Base-by-base conservation (phyloP, 2,888 invertebrate species). In the Rhagonycha fulva region DNA sequence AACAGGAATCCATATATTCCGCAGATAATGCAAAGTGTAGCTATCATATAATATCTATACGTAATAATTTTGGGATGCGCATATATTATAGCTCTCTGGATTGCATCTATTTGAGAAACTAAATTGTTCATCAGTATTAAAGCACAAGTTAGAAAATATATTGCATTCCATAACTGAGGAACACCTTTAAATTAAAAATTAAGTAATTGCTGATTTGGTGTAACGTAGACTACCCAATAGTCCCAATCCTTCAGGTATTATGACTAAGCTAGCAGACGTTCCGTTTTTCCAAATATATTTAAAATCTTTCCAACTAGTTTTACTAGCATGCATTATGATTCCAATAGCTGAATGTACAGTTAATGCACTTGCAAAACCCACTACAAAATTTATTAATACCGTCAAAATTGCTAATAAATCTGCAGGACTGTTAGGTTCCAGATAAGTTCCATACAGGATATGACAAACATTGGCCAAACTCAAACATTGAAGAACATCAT, bases 361-460 rank as follows among this genome's bases (percentile, higher is more conserved):
- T n/a, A 75, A n/a, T 10, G 68, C 30, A 9, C 68, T 63, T 10
- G 74, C 10, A 7, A 76, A 60, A 12, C 69, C 19, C 7, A 47
- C 9, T 9, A 75, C 0, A 63, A 79, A 77, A 14, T 79, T 70
- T 28, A 77, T 11, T 3, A 78, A n/a, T 23, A 77, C 73, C 7
- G 61, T 26, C 4, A 76, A 26, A 23, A 82, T 68, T n/a, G 81
- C 70, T 14, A 80, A 62, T 1, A 81, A 28, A 19, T 78, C 82
- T 24, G 79, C 68, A 28, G 77, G 14, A 9, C 71, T 71, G 1
- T 63, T 63, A 1, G 76, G 66, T 1, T 62, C 61, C 70, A 82
- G 71, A 62, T 76, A 79, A 23, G 80, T 79, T 11, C 82, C 82
- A 62, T 74, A 79, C 28, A 79, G 73, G 10, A 80, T 75, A 47